These are phyloP conservation scores for Ariopsis seemanni DNA, from an alignment of 2,113 vertebrate species.

Conservation along the genomic window DNA sequence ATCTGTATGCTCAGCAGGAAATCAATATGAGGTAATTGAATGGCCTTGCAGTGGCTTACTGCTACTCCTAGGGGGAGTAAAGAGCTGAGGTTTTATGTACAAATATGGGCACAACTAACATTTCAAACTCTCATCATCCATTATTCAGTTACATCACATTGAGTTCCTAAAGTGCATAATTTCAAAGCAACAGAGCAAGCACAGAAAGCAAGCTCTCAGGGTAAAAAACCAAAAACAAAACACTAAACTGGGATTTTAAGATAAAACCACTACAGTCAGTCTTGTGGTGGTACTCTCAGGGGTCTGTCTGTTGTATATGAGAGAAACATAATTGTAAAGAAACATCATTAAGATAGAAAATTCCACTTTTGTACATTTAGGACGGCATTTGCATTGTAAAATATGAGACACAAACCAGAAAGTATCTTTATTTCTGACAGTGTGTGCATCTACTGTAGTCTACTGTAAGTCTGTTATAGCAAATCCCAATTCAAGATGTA, in stretches of 20 bases:
- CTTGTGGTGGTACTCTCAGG: background rate
- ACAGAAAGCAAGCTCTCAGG: background rate
- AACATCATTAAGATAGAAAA: background rate
- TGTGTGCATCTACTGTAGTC: conserved; percentile 49
- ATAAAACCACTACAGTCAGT: background rate
- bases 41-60: conserved; percentile 8
- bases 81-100: conserved; percentile 5
- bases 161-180: background rate
- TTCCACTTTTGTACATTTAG: background rate
- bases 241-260: background rate
- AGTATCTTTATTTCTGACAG: background rate
- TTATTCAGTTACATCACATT: background rate
- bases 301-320: background rate
- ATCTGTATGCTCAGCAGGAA: conserved; percentile 27
- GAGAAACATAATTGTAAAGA: background rate
- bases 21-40: conserved; percentile 31
- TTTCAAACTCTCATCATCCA: background rate
- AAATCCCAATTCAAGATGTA: conserved; percentile 14
- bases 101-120: conserved; percentile 9
- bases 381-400: background rate
- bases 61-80: conserved; percentile 31
- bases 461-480: conserved; percentile 43
- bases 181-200: background rate
- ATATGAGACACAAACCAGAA: background rate
- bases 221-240: background rate